Evolutionary conservation across 2,888 invertebrate species (phyloP).

Genomic region (Pecten maximus): DNA sequence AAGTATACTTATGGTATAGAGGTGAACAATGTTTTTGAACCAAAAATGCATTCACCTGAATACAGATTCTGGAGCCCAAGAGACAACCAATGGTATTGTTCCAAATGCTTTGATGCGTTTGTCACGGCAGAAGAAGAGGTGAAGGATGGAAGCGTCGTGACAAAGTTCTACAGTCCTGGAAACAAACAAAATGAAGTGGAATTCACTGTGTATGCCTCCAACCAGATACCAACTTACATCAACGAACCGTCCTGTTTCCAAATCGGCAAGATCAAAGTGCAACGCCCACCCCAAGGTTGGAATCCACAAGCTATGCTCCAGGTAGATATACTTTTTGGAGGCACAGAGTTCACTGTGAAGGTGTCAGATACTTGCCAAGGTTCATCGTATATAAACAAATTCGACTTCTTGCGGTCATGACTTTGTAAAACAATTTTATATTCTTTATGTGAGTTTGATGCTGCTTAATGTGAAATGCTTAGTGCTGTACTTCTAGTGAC

Average conservation of each 20-base stretch:
- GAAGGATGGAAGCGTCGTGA: neutral
- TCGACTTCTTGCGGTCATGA: neutral
- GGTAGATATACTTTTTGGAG: neutral
- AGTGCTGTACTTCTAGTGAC: too few relatives aligned
- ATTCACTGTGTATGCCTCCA: neutral
- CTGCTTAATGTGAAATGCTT: too few relatives aligned
- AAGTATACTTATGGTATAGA: constrained; percentile 51
- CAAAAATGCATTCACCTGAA: neutral
- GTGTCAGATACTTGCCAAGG: neutral
- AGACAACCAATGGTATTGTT: neutral
- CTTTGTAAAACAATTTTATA: neutral
- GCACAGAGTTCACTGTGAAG: constrained; percentile 7
- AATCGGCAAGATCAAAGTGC: neutral
- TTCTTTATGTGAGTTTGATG: too few relatives aligned
- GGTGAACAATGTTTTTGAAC: neutral
- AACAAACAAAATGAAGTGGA: neutral
- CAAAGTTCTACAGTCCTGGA: neutral
- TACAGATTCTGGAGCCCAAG: neutral
- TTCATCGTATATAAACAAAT: neutral
- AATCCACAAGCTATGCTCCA: neutral
- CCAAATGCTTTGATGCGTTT: neutral
- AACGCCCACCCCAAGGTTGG: neutral
- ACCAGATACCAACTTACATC: neutral
- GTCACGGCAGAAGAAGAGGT: constrained; percentile 24
- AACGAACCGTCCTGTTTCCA: neutral